These are phyloP conservation scores for Ceryle rudis DNA, from an alignment of 2,797 vertebrate species.

Conservation along the genomic window DNA sequence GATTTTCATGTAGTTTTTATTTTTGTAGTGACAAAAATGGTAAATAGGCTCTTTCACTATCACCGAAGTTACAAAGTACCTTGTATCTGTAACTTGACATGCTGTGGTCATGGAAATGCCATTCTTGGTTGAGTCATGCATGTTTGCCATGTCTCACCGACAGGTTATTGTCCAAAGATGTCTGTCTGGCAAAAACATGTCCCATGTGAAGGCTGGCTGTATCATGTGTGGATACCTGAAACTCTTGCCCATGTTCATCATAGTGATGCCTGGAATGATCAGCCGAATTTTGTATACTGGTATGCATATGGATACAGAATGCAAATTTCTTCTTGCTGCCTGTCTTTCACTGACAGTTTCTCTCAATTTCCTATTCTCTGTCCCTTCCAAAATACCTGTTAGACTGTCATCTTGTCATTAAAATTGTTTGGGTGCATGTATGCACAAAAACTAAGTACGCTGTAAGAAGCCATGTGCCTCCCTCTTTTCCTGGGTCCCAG, in stretches of 20 bases:
- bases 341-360: background rate
- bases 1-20: background rate
- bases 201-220: constrained; percentile 93
- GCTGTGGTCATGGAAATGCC: background rate
- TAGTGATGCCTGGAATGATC: constrained; percentile 97
- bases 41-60: background rate
- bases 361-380: background rate
- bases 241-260: constrained; percentile 93
- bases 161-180: constrained; percentile 97
- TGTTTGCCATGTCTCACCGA: background rate
- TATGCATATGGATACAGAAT: constrained; percentile 10
- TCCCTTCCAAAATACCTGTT: background rate
- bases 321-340: background rate
- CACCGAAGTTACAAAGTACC: background rate
- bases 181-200: constrained; percentile 92
- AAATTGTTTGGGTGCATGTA: background rate
- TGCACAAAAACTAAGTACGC: background rate
- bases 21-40: background rate
- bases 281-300: constrained; percentile 92
- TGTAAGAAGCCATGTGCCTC: background rate
- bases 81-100: background rate
- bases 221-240: constrained; percentile 94
- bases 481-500: background rate
- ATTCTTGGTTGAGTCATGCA: background rate
- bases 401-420: background rate